Evolutionary conservation across 2,797 vertebrate genomes (phyloP).

Genomic region (Alfaro cultratus): DNA sequence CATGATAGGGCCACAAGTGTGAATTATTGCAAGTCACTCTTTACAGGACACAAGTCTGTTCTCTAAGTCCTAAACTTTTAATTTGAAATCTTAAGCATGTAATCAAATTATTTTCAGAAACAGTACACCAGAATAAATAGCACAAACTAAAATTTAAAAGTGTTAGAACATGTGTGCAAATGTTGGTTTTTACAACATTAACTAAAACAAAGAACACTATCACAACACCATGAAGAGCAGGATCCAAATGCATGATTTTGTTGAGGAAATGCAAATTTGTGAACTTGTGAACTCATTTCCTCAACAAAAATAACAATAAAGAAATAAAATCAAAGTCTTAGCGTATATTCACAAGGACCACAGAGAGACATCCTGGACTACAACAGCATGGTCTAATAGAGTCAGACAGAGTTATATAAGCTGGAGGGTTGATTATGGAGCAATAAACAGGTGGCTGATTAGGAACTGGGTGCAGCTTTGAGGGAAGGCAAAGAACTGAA

Average conservation of each 20-base stretch:
- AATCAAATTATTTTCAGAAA: background rate
- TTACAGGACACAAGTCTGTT: background rate
- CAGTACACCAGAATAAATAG: background rate
- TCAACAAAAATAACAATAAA: background rate
- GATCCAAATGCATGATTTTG: background rate
- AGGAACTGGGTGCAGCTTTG: background rate
- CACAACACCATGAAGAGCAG: background rate
- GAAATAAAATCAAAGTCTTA: background rate
- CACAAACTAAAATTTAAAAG: background rate
- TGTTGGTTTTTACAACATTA: background rate
- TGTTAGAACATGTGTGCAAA: background rate
- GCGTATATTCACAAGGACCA: background rate
- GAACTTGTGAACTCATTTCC: too few relatives aligned
- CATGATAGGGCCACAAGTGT: slow-evolving; percentile 26
- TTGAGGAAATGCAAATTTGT: background rate
- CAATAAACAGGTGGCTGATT: background rate
- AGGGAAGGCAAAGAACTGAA: background rate
- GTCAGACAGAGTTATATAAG: background rate
- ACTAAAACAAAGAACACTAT: background rate
- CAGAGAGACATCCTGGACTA: background rate
- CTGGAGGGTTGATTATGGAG: background rate
- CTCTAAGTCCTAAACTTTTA: background rate
- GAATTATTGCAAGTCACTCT: background rate
- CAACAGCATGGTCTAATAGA: background rate
- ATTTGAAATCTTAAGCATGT: background rate